Percentiles rank a stretch among this genome's conserved stretches.
Conservation (phyloP, 2,797 vertebrate genomes). For the Linurgus olivaceus region DNA sequence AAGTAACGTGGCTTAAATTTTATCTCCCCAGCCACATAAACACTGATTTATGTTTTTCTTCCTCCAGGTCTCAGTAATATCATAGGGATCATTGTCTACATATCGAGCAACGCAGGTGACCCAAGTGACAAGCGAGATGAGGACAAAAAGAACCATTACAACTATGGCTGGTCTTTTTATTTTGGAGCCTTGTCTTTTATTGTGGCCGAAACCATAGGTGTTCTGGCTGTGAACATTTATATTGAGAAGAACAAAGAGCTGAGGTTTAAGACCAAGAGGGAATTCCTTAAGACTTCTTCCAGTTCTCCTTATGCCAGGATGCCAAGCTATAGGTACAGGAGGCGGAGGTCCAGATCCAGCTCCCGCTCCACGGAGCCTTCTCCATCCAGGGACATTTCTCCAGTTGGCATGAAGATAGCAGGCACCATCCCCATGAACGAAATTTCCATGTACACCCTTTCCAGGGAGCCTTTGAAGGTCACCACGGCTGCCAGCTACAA, state of each 20-base stretch:
- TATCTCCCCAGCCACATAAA: not conserved
- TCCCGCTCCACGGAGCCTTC: slow-evolving; percentile 88
- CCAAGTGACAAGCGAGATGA: slow-evolving; percentile 94
- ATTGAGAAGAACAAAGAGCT: slow-evolving; percentile 96
- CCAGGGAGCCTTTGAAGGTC: slow-evolving; percentile 86
- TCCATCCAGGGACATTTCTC: slow-evolving; percentile 88
- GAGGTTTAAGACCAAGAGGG: slow-evolving; percentile 82
- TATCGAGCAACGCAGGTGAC: slow-evolving; percentile 95
- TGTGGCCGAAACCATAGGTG: slow-evolving; percentile 92
- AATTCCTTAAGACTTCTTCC: slow-evolving; percentile 86
- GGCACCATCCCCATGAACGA: slow-evolving; percentile 87
- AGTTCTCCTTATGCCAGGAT: slow-evolving; percentile 92
- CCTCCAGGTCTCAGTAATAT: slow-evolving; percentile 92
- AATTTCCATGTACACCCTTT: slow-evolving; percentile 91
- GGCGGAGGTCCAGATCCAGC: slow-evolving; percentile 88
- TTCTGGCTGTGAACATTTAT: slow-evolving; percentile 95
- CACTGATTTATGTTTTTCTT: slow-evolving; percentile 8
- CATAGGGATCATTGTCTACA: slow-evolving; percentile 98
- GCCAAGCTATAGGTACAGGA: slow-evolving; percentile 89
- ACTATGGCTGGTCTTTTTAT: slow-evolving; percentile 97
- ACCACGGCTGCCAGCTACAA: slow-evolving; percentile 84
- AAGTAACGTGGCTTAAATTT: not conserved
- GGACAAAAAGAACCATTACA: slow-evolving; percentile 94
- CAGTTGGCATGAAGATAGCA: slow-evolving; percentile 84
- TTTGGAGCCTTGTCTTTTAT: slow-evolving; percentile 96